Base-by-base conservation (phyloP, 2,888 invertebrate species). In the Epinotia nisella region DNA sequence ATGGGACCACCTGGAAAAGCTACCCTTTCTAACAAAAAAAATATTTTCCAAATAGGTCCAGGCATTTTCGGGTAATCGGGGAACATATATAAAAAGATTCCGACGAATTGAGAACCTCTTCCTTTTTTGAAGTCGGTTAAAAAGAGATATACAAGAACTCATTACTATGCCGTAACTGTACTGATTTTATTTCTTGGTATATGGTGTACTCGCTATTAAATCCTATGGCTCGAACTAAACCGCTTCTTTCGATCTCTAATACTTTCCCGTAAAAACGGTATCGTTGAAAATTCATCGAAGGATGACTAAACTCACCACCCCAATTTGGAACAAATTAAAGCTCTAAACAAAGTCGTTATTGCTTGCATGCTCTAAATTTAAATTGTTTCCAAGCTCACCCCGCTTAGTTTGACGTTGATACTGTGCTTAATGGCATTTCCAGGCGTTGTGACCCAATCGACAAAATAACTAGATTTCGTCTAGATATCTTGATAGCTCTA, bases 381-480 rank as follows among this genome's bases (percentile, higher is more conserved):
- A 79, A 83, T 81, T 80, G 81, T 81, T 80, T 80, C 75, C 75
- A 75, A 75, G 76, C 78, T 77, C 76, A 80, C 78, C 78, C 77
- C 83, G 82, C 81, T 84, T 82, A 87, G 86, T 81, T 81, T 78
- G 85, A 80, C 83, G 82, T 84, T 85, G 84, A 85, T 85, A 68
- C 85, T 79, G 75, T 78, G 83, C 79, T 82, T 90, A 90, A 90
- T 90, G 86, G 81, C 82, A 87, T 90, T 87, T 81, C 84, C 82
- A 83, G 84, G 87, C 89, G 88, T 87, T 87, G 88, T 87, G 87
- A 85, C 80, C 86, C 90, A 89, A 90, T 91, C 89, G 88, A 86
- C 84, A 83, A 81, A 84, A 83, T 90, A 90, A 91, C 88, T 87
- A 83, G 87, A 87, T 91, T 91, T 83, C 21, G 15, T 7, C 19